Conservation (phyloP, 2,113 vertebrate genomes). For the Pseudopipra pipra region DNA sequence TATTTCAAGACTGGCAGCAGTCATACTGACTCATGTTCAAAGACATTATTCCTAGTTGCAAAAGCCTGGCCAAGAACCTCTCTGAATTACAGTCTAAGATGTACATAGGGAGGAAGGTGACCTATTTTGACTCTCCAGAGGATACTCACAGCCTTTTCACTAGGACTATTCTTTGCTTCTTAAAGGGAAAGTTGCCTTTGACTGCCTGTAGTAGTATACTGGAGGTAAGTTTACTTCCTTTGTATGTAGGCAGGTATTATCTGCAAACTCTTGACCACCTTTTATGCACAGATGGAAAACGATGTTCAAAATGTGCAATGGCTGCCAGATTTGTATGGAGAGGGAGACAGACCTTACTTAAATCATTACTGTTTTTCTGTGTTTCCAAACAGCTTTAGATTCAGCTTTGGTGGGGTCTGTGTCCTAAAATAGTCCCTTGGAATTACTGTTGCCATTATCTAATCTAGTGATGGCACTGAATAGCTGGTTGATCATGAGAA, state of each 20-base stretch:
- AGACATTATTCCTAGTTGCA: not conserved
- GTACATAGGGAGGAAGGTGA: not conserved
- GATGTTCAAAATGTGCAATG: not conserved
- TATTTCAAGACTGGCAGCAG: not conserved
- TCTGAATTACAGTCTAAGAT: not conserved
- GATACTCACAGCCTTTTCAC: not conserved
- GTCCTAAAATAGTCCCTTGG: not conserved
- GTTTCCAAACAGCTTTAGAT: not conserved
- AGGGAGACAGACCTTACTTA: not conserved
- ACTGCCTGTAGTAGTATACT: too few relatives aligned
- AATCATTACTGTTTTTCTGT: not conserved
- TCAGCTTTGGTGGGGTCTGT: not conserved
- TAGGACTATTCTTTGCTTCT: not conserved
- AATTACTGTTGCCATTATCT: not conserved
- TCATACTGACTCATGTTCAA: not conserved
- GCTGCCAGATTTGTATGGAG: not conserved
- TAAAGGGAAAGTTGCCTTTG: not conserved
- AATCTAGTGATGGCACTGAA: not conserved
- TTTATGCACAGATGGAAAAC: not conserved
- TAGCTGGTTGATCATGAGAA: not conserved
- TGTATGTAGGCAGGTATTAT: not conserved
- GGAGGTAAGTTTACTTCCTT: not conserved
- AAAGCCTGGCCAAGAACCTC: not conserved
- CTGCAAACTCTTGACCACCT: not conserved
- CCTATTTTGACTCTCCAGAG: constrained; percentile 23